Conservation (phyloP, 1,140 invertebrate species). For the Drosophila lacertosa region DNA sequence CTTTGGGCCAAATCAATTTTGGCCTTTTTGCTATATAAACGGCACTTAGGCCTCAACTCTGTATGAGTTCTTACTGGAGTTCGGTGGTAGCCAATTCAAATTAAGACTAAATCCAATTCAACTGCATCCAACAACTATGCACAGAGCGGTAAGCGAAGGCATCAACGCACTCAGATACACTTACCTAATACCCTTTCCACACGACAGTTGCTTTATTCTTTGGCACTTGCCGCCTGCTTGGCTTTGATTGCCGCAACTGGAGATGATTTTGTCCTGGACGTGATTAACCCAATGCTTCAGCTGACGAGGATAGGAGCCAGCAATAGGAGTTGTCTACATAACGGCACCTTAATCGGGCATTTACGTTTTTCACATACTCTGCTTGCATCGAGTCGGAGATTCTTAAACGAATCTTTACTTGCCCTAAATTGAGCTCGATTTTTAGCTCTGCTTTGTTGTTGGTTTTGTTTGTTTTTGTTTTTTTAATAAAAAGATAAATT, state of each 20-base stretch:
- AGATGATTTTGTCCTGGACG: background rate
- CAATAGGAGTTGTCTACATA: background rate
- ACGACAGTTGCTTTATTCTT: slow-evolving; percentile 55
- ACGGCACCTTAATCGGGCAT: background rate
- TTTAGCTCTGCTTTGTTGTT: slow-evolving; percentile 51
- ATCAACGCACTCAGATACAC: background rate
- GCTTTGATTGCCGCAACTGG: slow-evolving; percentile 15
- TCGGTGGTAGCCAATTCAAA: slow-evolving; percentile 71
- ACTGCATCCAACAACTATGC: slow-evolving; percentile 46
- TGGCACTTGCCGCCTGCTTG: slow-evolving; percentile 45
- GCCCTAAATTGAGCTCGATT: slow-evolving; percentile 10
- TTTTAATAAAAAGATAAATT: slow-evolving; percentile 48
- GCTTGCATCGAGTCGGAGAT: background rate
- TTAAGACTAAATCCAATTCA: slow-evolving; percentile 73
- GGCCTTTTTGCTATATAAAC: slow-evolving; percentile 61
- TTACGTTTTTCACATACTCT: background rate
- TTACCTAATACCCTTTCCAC: background rate
- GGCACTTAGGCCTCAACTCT: slow-evolving; percentile 26
- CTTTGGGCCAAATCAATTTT: slow-evolving; percentile 42
- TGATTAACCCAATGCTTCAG: background rate
- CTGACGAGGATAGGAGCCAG: background rate
- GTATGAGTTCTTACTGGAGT: slow-evolving; percentile 80
- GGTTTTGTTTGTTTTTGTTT: slow-evolving; percentile 54
- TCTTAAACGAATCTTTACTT: background rate
- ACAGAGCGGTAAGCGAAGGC: slow-evolving; percentile 40